Evolutionary conservation across 2,113 vertebrate species (phyloP), one percentile per base, ranked within the genome.

Genomic region (Triplophysa tibetana): DNA sequence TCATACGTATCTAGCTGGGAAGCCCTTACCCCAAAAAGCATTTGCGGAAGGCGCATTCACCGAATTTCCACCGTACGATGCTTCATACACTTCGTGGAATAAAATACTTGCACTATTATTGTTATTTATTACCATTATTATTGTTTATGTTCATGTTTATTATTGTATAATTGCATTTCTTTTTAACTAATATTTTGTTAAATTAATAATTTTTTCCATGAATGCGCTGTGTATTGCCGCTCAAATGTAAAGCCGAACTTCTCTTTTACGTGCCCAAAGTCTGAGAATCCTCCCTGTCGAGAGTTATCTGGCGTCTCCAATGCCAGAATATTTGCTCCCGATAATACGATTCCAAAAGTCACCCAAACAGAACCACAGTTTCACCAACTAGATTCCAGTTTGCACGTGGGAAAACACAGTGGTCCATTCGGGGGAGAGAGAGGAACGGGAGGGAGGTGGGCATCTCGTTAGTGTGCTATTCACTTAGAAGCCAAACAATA

Each of bases 1-100:
- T 93, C 91, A 93, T 95, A 93, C 95, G 92, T 96, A 93, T 93
- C 93, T 95, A 96, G 92, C 95, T 96, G 95, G 96, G 95, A 98
- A 97, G 97, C 96, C 97, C 96, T 98, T 98, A 98, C 97, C 97
- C 97, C 96, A 98, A 98, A 98, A 98, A 98, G 96, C 96, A 98
- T 98, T 98, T 89, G 96, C 94, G 96, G 94, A 93, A 94, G 95
- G 92, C 95, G 92, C 96, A 89, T 90, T 95, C 96, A 85, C 90
- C 96, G 92, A 94, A 86, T 89, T 86, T 82, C 77, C 87, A 83
- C 65, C 80, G 69, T 86, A 85, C 84, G 83, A 90, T 85, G 70
- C 65, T 82, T 23, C 19, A 62, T 38, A 69, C 80, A 80, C 83
- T 86, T 48, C 83, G 67, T 87, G 91, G 88, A 90, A 86, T 87